phyloP scores from a whole-genome alignment of 2,888 invertebrate species.

The Branchellion lobata region DNA sequence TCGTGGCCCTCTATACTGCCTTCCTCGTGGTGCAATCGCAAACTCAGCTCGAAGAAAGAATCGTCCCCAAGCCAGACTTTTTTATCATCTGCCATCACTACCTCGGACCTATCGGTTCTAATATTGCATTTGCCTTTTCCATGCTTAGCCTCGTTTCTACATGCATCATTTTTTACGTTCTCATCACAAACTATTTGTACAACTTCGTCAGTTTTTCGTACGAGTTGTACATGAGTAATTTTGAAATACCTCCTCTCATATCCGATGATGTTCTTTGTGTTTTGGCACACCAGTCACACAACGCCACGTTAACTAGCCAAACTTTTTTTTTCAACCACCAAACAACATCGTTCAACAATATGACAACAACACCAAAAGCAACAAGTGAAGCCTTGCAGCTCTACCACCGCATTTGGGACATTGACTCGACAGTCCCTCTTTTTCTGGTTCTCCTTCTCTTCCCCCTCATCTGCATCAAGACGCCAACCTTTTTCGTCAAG shows the following conservation, averaged over 20 bases:
- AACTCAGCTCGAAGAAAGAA: conserved; percentile 47
- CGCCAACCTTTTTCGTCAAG: conserved; percentile 86
- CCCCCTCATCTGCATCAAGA: conserved; percentile 80
- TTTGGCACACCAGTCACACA: too few species aligned
- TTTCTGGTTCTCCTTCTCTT: conserved; percentile 75
- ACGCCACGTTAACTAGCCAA: too few species aligned
- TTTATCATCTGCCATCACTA: conserved; percentile 75
- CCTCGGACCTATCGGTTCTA: conserved; percentile 68
- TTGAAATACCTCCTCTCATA: neutral
- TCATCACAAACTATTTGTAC: conserved; percentile 87
- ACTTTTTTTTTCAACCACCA: too few species aligned
- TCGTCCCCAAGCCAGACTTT: conserved; percentile 69
- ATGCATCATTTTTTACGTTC: conserved; percentile 85
- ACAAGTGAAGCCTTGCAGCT: neutral
- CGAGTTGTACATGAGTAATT: conserved; percentile 54
- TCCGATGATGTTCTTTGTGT: neutral
- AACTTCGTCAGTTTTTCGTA: conserved; percentile 75
- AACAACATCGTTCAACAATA: neutral
- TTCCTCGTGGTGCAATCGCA: conserved; percentile 73
- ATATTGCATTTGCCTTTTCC: conserved; percentile 67
- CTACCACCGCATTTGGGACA: conserved; percentile 71
- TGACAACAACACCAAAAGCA: neutral
- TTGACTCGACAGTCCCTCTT: conserved; percentile 78
- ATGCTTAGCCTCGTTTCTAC: conserved; percentile 79
- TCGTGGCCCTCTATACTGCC: conserved; percentile 79